These are phyloP conservation scores for Athalia circularis DNA, from an alignment of 2,888 invertebrate species.

Conservation along the genomic window DNA sequence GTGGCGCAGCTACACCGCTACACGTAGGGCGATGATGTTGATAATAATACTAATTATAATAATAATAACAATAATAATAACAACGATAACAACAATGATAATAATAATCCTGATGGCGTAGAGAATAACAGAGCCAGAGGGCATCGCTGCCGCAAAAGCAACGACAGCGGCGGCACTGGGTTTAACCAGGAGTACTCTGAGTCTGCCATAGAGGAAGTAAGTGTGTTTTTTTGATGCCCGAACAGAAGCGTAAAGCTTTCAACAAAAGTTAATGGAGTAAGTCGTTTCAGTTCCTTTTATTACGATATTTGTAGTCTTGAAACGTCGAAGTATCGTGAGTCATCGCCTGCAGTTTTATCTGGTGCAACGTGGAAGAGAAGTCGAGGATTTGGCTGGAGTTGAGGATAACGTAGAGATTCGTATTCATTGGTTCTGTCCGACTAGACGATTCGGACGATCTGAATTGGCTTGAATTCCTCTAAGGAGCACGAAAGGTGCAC, in stretches of 20 bases:
- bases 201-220: background rate
- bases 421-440: slow-evolving; percentile 48
- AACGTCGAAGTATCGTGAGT: too few relatives aligned
- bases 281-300: background rate
- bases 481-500: background rate
- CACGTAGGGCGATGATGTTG: too few relatives aligned
- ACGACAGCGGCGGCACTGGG: too few relatives aligned
- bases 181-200: background rate
- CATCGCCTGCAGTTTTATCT: too few relatives aligned
- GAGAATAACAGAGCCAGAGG: too few relatives aligned
- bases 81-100: slow-evolving; percentile 3
- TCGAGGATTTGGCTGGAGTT: slow-evolving; percentile 18
- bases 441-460: slow-evolving; percentile 20
- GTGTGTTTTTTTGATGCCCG: background rate
- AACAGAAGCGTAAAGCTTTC: slow-evolving; percentile 30
- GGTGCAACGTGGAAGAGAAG: too few relatives aligned
- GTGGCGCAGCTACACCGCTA: too few relatives aligned
- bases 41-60: background rate
- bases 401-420: slow-evolving; percentile 45
- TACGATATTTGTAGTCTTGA: too few relatives aligned
- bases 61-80: slow-evolving; percentile 4
- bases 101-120: background rate
- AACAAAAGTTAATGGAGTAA: slow-evolving; percentile 26
- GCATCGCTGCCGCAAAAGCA: too few relatives aligned
- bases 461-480: background rate